Percentiles rank a stretch among this genome's conserved stretches.
Evolutionary conservation across 2,888 invertebrate genomes (phyloP).

Genomic region (Aquatica leii): DNA sequence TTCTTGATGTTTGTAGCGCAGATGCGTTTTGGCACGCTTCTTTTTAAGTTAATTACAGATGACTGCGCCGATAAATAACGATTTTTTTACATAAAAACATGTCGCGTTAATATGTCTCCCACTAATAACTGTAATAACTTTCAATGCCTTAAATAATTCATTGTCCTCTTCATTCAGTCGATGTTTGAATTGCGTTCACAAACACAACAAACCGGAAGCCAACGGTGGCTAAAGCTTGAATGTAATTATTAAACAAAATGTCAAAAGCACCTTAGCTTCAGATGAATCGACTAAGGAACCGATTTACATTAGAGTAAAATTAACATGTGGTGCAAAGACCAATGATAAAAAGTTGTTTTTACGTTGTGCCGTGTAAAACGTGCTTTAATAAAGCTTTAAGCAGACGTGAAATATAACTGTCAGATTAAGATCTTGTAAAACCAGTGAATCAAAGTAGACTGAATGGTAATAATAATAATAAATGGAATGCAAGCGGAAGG

Average conservation of each 20-base stretch:
- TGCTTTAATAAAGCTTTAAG: conserved; percentile 29
- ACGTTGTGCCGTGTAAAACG: conserved; percentile 24
- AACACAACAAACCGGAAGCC: conserved; percentile 46
- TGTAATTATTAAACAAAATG: conserved; percentile 37
- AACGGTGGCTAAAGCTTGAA: conserved; percentile 47
- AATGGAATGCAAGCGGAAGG: conserved; percentile 35
- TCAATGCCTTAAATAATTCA: conserved; percentile 27
- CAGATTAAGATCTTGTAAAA: conserved; percentile 47
- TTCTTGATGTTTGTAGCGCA: conserved; percentile 20
- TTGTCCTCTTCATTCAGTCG: conserved; percentile 24
- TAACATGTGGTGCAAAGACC: not conserved
- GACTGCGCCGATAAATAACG: conserved; percentile 4
- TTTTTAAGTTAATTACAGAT: conserved; percentile 6
- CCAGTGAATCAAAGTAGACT: conserved; percentile 41
- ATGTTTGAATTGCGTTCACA: conserved; percentile 32
- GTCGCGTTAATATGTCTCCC: not conserved
- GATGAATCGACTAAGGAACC: not conserved
- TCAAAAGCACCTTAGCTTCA: conserved; percentile 26
- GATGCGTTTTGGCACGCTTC: conserved; percentile 23
- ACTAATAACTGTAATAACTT: not conserved
- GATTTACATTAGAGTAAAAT: conserved; percentile 3
- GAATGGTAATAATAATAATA: conserved; percentile 30
- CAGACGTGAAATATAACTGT: conserved; percentile 49
- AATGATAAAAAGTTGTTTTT: not conserved
- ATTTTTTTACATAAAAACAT: not conserved